phyloP scores from a whole-genome alignment of 2,113 vertebrate genomes.

The Eonycteris spelaea region DNA sequence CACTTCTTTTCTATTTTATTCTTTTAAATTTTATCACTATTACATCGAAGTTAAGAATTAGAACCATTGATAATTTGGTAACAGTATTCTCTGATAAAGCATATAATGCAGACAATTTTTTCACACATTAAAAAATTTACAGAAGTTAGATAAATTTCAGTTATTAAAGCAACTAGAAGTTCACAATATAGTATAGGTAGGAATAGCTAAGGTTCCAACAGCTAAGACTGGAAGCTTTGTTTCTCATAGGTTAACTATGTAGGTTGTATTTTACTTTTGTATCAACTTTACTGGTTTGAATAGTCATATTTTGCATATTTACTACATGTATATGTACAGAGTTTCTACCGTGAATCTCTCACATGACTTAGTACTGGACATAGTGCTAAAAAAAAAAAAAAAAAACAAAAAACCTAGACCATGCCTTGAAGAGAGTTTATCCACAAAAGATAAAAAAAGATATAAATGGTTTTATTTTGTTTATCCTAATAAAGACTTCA shows the following conservation, averaged over 20 bases:
- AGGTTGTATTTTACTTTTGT: background rate
- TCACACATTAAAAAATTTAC: background rate
- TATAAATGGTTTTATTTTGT: background rate
- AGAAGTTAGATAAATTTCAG: background rate
- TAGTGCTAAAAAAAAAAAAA: background rate
- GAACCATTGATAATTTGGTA: background rate
- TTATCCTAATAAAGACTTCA: background rate
- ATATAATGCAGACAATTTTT: background rate
- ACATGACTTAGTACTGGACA: background rate
- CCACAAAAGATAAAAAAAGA: background rate
- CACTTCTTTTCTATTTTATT: background rate
- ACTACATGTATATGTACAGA: background rate
- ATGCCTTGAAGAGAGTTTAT: background rate
- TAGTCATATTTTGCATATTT: background rate
- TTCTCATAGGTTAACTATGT: background rate
- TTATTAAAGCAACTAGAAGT: background rate
- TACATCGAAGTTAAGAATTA: background rate
- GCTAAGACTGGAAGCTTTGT: background rate
- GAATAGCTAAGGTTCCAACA: background rate
- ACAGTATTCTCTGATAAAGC: background rate
- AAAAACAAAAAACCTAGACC: background rate
- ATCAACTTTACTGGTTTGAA: background rate
- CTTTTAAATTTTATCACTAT: background rate
- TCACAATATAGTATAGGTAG: background rate
- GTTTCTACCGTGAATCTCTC: background rate